These are phyloP conservation scores for Sapajus apella DNA, from an alignment of 2,113 vertebrate species.

Conservation along the genomic window DNA sequence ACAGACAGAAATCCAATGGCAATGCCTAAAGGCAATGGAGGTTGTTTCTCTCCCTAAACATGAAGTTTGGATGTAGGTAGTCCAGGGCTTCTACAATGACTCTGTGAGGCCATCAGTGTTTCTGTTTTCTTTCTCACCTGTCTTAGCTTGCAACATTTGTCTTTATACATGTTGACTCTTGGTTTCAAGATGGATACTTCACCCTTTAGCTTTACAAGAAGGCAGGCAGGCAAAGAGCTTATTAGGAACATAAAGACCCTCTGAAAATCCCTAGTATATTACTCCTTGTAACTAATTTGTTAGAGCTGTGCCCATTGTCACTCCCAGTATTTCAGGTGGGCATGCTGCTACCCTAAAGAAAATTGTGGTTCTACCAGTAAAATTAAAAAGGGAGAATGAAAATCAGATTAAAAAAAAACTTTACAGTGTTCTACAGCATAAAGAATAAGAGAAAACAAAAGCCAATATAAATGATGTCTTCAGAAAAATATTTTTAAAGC, in stretches of 20 bases:
- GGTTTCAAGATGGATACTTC: neutral
- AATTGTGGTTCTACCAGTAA: neutral
- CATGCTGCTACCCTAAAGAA: neutral
- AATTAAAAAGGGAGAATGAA: neutral
- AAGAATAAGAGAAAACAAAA: neutral
- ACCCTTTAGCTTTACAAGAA: neutral
- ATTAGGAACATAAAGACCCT: neutral
- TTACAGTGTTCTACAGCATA: neutral
- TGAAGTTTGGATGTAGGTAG: neutral
- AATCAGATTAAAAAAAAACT: neutral
- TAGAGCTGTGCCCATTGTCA: neutral
- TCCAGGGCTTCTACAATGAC: neutral
- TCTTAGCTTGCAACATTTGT: neutral
- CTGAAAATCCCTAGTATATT: neutral
- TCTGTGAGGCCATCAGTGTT: neutral
- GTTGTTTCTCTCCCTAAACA: neutral
- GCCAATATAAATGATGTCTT: neutral
- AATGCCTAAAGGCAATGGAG: neutral
- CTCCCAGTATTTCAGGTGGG: neutral
- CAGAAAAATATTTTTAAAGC: neutral
- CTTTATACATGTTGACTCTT: neutral
- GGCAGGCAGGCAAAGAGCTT: neutral
- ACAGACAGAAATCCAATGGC: neutral
- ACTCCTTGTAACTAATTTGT: neutral
- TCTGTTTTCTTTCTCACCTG: neutral